Evolutionary conservation across 1,140 invertebrate genomes (phyloP), one percentile per base, ranked within the genome.

Genomic region (Papilio polytes): DNA sequence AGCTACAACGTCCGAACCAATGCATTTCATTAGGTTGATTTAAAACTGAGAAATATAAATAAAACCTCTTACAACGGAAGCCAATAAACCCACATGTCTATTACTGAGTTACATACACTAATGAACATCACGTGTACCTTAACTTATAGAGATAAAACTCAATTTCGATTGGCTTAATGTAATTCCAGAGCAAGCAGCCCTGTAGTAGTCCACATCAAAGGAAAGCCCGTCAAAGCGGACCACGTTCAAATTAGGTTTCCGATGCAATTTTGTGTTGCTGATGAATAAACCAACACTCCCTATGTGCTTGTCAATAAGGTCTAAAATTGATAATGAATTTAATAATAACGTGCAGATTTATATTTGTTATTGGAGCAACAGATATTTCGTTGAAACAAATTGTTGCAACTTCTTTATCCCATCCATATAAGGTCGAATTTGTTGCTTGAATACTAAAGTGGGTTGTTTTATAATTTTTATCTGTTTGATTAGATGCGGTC

Each of bases 31-130:
- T 76, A 53, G 10, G 41, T 46, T 26, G 74, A 76, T 76, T 48
- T 51, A 53, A 76, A 76, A 76, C 41, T 76, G 44, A 48, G 74
- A 76, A 76, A 76, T 76, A 76, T 76, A 76, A 76, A 76, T 76
- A 76, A 76, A 76, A 76, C 74, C 74, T 76, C 74, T 76, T 31
- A 22, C 74, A 76, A 76, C 74, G 74, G 74, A 76, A 76, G 74
- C 74, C 46, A 76, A 51, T 76, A 76, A 76, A 76, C 74, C 74
- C 74, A 51, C 74, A 51, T 76, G 20, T 46, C 74, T 76, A 76
- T 76, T 18, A 48, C 10, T 48, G 44, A 26, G 74, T 46, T 48
- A 51, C 74, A 51, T 76, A 53, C 12, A 51, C 22, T 46, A 53
- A 46, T 76, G 41, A 48, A 26, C n/a, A 15, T 22, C 44, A 51